phyloP scores from a whole-genome alignment of 2,888 invertebrate species.

The Drosophila anceps region DNA sequence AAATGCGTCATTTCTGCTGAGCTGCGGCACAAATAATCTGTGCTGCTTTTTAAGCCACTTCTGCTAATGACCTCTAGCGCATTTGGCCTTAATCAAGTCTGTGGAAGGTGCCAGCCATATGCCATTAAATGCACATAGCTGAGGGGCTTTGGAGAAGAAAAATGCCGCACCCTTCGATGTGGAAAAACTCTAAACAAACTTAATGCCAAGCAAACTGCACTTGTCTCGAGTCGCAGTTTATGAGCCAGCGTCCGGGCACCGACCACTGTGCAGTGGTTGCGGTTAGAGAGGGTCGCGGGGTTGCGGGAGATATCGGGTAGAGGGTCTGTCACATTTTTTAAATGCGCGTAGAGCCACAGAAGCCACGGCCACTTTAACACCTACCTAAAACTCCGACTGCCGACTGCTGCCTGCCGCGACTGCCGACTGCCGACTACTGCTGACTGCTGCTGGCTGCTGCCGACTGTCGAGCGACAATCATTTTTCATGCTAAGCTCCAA shows the following conservation, averaged over 20 bases:
- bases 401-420: constrained; percentile 26
- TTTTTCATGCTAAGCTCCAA: constrained; percentile 81
- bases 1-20: constrained; percentile 36
- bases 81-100: constrained; percentile 61
- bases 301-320: not conserved
- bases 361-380: constrained; percentile 77
- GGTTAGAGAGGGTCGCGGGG: not conserved
- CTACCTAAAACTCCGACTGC: constrained; percentile 68
- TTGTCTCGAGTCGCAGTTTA: constrained; percentile 48
- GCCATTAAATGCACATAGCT: constrained; percentile 76
- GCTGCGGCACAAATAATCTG: constrained; percentile 21
- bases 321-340: constrained; percentile 61
- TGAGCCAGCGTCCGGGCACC: constrained; percentile 17
- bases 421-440: constrained; percentile 37
- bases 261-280: constrained; percentile 4
- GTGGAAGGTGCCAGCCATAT: constrained; percentile 42
- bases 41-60: constrained; percentile 48
- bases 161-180: constrained; percentile 49
- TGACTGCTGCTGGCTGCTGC: constrained; percentile 38
- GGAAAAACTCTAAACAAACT: constrained; percentile 30
- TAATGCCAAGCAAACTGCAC: constrained; percentile 59
- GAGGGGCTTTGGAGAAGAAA: constrained; percentile 50
- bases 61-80: constrained; percentile 56
- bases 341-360: constrained; percentile 59
- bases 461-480: constrained; percentile 75